phyloP scores from a whole-genome alignment of 1,140 invertebrate genomes.

The Hetaerina americana region DNA sequence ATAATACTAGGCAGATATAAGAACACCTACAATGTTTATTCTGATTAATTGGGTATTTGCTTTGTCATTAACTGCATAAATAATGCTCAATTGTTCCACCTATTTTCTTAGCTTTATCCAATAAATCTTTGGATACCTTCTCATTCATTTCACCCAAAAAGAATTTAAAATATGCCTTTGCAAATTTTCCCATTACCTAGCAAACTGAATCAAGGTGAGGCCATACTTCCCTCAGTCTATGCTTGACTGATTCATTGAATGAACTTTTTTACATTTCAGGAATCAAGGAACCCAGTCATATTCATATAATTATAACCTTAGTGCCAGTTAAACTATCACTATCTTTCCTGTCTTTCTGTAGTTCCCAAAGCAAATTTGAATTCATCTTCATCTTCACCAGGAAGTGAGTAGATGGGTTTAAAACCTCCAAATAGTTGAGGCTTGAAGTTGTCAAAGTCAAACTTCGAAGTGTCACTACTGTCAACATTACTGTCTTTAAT shows the following conservation, averaged over 20 bases:
- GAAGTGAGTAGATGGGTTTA: constrained; percentile 40
- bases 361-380: neutral
- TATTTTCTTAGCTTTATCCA: neutral
- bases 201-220: neutral
- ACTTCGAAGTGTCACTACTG: constrained; percentile 26
- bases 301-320: neutral
- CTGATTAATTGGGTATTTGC: neutral
- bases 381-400: neutral
- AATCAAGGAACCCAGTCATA: neutral
- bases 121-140: neutral
- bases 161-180: neutral
- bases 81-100: too few species aligned
- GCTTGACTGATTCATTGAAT: neutral
- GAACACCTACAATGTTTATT: neutral
- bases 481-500: constrained; percentile 12
- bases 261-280: neutral
- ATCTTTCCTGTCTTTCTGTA: neutral
- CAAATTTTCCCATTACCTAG: neutral
- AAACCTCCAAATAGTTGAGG: constrained; percentile 54
- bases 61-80: neutral
- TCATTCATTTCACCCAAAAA: neutral
- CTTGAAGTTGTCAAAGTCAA: constrained; percentile 52
- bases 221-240: neutral
- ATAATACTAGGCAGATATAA: neutral
- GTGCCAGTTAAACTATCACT: neutral